Conservation (phyloP, 2,888 invertebrate genomes). For the Leptinotarsa peninsularis region DNA sequence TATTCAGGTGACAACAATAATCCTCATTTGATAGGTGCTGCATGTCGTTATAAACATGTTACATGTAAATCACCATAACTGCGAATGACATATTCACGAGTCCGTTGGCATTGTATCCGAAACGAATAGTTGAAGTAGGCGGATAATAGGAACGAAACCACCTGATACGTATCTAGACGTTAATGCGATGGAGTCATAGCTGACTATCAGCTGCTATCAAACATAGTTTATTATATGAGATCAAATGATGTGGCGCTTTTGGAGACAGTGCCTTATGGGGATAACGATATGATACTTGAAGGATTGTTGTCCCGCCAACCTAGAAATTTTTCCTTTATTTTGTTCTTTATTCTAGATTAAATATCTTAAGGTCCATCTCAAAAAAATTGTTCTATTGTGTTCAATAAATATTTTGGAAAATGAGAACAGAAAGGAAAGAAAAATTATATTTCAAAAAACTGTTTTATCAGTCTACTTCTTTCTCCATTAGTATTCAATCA, state of each 20-base stretch:
- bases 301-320: too few relatives aligned
- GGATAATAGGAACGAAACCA: constrained; percentile 26
- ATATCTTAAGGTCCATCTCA: too few relatives aligned
- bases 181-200: constrained; percentile 23
- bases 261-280: not conserved
- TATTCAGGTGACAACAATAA: constrained; percentile 19
- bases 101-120: constrained; percentile 26
- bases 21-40: constrained; percentile 18
- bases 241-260: constrained; percentile 14
- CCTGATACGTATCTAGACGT: constrained; percentile 29
- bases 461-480: too few relatives aligned
- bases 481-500: too few relatives aligned
- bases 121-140: constrained; percentile 22
- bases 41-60: constrained; percentile 2
- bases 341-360: too few relatives aligned
- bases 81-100: constrained; percentile 28
- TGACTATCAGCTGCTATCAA: constrained; percentile 25
- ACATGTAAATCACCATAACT: constrained; percentile 12
- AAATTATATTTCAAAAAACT: too few relatives aligned
- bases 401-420: too few relatives aligned
- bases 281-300: not conserved
- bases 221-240: constrained; percentile 8
- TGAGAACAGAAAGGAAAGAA: too few relatives aligned
- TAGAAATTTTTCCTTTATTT: too few relatives aligned
- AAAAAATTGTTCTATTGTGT: too few relatives aligned